Evolutionary conservation across 2,113 vertebrate species (phyloP).

Genomic region (Dromiciops gliroides): DNA sequence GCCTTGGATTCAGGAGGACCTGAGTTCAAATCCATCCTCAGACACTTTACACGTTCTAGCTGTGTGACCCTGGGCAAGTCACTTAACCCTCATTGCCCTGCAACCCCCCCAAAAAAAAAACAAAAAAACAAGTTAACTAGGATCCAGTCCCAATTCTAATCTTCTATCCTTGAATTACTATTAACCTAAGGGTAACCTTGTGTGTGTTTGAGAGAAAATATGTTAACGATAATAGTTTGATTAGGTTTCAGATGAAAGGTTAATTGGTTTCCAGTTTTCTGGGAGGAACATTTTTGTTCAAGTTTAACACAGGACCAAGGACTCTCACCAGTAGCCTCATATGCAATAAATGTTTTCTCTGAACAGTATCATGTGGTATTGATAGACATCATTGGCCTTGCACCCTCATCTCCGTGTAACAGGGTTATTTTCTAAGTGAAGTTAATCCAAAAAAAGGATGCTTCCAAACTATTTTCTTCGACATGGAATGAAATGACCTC

Average conservation of each 20-base stretch:
- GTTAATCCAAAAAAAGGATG: neutral
- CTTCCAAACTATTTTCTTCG: neutral
- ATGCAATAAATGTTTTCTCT: constrained; percentile 19
- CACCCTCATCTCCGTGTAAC: neutral
- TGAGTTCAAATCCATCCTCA: no score
- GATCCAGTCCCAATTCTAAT: neutral
- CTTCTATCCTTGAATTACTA: neutral
- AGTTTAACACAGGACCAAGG: constrained; percentile 3
- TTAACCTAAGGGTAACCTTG: neutral
- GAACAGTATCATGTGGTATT: constrained; percentile 8
- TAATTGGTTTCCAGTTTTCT: constrained; percentile 39
- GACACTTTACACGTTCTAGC: no score
- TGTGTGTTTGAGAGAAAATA: neutral
- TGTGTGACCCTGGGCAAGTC: no score
- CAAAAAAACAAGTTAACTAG: neutral
- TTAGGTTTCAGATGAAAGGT: constrained; percentile 33
- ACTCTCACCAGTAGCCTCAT: neutral
- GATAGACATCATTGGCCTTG: neutral
- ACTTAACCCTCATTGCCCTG: no score
- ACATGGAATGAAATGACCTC: constrained; percentile 41
- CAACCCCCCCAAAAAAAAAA: no score
- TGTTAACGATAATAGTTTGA: constrained; percentile 59
- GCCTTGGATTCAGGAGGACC: no score
- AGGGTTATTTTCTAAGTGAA: constrained; percentile 51
- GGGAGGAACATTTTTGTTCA: neutral